These are phyloP conservation scores for Ciconia maguari DNA, from an alignment of 2,113 vertebrate species.

Conservation along the genomic window DNA sequence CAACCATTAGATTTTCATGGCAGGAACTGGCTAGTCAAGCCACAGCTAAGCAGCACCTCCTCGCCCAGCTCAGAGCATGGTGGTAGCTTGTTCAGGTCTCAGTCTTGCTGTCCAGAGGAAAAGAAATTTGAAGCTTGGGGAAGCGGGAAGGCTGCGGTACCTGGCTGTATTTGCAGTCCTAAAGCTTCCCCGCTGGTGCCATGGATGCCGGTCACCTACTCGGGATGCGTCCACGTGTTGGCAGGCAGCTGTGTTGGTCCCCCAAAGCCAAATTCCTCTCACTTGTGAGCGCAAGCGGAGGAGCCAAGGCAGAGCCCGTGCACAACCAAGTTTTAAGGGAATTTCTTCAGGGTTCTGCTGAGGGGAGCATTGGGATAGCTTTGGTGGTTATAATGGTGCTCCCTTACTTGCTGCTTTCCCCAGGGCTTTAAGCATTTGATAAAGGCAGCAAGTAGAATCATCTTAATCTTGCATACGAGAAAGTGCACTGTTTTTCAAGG, in stretches of 20 bases:
- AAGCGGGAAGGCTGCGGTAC: background rate
- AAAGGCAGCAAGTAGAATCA: background rate
- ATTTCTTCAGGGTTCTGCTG: background rate
- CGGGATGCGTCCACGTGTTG: rapidly evolving
- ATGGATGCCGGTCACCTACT: rapidly evolving
- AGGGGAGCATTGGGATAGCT: background rate
- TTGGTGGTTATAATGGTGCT: rapidly evolving
- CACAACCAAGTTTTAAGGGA: background rate
- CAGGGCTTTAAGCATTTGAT: background rate
- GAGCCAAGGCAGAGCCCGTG: background rate
- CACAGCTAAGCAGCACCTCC: background rate
- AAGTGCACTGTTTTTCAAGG: rapidly evolving
- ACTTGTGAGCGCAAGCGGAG: background rate
- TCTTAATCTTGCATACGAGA: background rate
- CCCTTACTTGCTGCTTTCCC: background rate
- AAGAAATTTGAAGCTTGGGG: background rate
- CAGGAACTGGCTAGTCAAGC: background rate
- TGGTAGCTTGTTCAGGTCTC: background rate
- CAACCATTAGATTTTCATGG: background rate
- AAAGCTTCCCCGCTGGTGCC: background rate
- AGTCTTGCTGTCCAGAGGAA: background rate
- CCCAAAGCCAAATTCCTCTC: too few relatives aligned
- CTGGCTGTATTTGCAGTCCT: background rate
- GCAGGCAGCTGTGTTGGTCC: background rate
- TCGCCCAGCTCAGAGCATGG: rapidly evolving